Evolutionary conservation across 2,113 vertebrate species (phyloP).

Genomic region (Marcusenius ussheri): DNA sequence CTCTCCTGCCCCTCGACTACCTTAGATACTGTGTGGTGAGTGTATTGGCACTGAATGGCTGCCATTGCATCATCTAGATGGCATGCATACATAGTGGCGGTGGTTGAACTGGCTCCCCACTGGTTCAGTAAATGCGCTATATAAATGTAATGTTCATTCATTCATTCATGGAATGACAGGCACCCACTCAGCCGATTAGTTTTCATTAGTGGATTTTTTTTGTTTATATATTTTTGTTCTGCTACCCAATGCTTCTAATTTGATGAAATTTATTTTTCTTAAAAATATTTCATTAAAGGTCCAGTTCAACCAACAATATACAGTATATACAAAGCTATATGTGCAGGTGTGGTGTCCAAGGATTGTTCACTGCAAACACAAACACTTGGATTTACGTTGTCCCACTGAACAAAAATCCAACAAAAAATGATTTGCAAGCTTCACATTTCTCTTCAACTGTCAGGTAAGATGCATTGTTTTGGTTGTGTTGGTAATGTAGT

Average conservation of each 20-base stretch:
- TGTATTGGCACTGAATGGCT: no score
- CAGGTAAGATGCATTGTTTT: no score
- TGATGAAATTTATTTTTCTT: not conserved
- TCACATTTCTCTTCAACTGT: no score
- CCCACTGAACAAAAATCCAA: not conserved
- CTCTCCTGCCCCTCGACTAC: no score
- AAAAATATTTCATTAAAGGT: not conserved
- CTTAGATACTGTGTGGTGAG: no score
- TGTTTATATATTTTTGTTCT: not conserved
- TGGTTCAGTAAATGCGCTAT: not conserved
- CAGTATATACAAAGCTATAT: not conserved
- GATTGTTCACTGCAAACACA: not conserved
- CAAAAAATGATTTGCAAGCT: not conserved
- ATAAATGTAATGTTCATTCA: not conserved
- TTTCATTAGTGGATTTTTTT: not conserved
- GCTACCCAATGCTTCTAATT: not conserved
- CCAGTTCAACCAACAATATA: not conserved
- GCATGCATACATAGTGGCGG: not conserved
- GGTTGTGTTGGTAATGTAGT: no score
- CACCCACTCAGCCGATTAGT: not conserved
- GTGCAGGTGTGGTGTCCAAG: not conserved
- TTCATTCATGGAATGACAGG: not conserved
- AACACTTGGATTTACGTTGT: not conserved
- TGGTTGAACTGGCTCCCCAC: not conserved
- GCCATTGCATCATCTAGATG: no score